Base-by-base conservation (phyloP, 2,888 invertebrate genomes). In the Leptura quadrifasciata region DNA sequence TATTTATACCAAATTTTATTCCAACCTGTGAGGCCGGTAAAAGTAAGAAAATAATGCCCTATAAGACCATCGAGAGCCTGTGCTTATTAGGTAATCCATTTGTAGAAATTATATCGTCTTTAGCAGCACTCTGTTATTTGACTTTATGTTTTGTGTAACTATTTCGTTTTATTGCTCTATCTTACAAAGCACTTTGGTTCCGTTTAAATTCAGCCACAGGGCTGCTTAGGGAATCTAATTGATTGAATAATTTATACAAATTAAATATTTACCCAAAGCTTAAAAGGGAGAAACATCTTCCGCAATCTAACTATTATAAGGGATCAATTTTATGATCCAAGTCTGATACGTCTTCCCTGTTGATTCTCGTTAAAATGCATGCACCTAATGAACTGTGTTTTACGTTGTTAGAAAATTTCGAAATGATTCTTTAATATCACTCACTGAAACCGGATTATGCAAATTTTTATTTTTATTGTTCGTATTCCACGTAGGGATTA, bases 181-280 rank as follows among this genome's bases (percentile, higher is more conserved):
- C 12, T 39, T 15, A 15, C 47, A 58, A 10, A 27, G 2, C 24
- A 27, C n/a, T 35, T 18, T 18, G 31, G 27, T n/a, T 61, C 17
- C 31, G 8, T 31, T 35, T 18, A 61, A 61, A 61, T 35, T 18
- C 61, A 61, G 31, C 31, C 31, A 18, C 9, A 15, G 17, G 18
- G 31, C 35, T 18, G 35, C 31, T n/a, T 31, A 35, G 27, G 12
- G 35, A 61, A 61, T 61, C 31, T 27, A 35, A 61, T 61, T 35
- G 35, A 10, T 17, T 61, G 35, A 61, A 61, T 61, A 61, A 61
- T 61, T 61, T 61, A 61, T 61, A 18, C 12, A 61, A 61, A 61
- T 61, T 31, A 61, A 61, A 61, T 61, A 61, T 61, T 61, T 35
- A 61, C 9, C 3, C 3, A 61, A 31, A 27, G 27, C 60, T 31